Conservation (phyloP, 37 sponge, comb jelly and placozoan species). For the Chondrosia reniformis region DNA sequence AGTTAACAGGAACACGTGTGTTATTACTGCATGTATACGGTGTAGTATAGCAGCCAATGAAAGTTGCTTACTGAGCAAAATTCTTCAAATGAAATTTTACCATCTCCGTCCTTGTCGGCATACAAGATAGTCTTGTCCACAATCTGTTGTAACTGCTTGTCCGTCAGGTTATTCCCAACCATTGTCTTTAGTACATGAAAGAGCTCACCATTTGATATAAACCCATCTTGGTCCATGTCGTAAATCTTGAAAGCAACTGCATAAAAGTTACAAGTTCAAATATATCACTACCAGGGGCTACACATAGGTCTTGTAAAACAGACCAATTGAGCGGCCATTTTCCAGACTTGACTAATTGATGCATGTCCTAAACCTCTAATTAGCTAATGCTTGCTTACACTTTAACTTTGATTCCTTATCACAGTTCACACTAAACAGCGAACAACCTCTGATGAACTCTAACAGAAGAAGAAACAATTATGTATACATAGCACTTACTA, state of each 20-base stretch:
- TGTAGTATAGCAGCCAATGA: background rate
- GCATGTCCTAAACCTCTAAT: too few species aligned
- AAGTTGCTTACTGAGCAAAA: conserved; percentile 71
- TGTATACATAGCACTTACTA: background rate
- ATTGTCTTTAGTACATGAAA: conserved; percentile 99
- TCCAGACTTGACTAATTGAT: too few species aligned
- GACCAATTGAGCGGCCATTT: too few species aligned
- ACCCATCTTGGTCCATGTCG: conserved; percentile 98
- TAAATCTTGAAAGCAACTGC: conserved; percentile 97
- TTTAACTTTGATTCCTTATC: conserved; percentile 88
- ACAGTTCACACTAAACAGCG: conserved; percentile 93
- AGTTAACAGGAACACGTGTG: background rate
- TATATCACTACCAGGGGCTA: too few species aligned
- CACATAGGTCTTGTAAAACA: background rate
- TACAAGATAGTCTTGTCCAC: conserved; percentile 99
- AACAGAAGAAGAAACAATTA: background rate
- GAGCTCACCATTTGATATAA: conserved; percentile 96
- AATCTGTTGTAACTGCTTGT: conserved; percentile 98
- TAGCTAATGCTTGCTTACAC: conserved; percentile 69
- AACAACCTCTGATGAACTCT: conserved; percentile 97
- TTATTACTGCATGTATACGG: background rate
- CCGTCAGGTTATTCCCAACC: conserved; percentile 98
- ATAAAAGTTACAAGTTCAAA: too few species aligned
- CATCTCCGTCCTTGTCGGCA: conserved; percentile 97
- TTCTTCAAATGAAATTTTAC: conserved; percentile 97